phyloP scores from a whole-genome alignment of 2,888 invertebrate genomes.

The Phrixothrix hirtus region DNA sequence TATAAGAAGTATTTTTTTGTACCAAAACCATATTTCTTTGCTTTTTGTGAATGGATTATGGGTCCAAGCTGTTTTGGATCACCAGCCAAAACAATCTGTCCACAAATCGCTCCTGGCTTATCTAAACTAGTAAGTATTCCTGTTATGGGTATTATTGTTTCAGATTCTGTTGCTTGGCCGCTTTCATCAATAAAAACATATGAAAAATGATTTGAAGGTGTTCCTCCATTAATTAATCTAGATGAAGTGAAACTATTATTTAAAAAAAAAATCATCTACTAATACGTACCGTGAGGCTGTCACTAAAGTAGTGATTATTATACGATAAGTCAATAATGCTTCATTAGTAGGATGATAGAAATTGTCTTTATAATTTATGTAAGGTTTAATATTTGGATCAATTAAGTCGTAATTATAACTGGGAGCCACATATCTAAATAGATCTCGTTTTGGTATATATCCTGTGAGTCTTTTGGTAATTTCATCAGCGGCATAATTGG shows the following conservation, averaged over 20 bases:
- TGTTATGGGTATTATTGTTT: conserved; percentile 64
- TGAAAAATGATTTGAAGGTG: conserved; percentile 59
- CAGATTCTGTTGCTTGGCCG: conserved; percentile 71
- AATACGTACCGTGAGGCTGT: conserved; percentile 57
- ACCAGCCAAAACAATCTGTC: conserved; percentile 68
- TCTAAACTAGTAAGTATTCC: conserved; percentile 42
- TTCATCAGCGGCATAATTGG: conserved; percentile 72
- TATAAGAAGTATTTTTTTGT: conserved; percentile 14
- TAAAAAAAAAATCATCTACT: neutral
- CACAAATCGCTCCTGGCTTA: conserved; percentile 42
- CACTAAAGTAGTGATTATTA: conserved; percentile 66
- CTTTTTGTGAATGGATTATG: conserved; percentile 57
- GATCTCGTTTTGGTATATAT: conserved; percentile 41
- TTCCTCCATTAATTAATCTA: conserved; percentile 45
- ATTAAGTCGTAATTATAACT: conserved; percentile 49
- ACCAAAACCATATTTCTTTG: conserved; percentile 54
- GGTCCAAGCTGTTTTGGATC: conserved; percentile 75
- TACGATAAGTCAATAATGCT: conserved; percentile 59
- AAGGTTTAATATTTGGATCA: conserved; percentile 48
- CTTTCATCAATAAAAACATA: conserved; percentile 77
- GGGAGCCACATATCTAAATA: conserved; percentile 56
- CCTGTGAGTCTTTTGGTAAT: conserved; percentile 56
- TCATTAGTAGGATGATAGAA: conserved; percentile 59
- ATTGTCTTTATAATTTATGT: conserved; percentile 54
- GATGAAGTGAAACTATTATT: conserved; percentile 13